Evolutionary conservation across 2,113 vertebrate genomes (phyloP), one percentile per base, ranked within the genome.

Genomic region (Amia ocellicauda): DNA sequence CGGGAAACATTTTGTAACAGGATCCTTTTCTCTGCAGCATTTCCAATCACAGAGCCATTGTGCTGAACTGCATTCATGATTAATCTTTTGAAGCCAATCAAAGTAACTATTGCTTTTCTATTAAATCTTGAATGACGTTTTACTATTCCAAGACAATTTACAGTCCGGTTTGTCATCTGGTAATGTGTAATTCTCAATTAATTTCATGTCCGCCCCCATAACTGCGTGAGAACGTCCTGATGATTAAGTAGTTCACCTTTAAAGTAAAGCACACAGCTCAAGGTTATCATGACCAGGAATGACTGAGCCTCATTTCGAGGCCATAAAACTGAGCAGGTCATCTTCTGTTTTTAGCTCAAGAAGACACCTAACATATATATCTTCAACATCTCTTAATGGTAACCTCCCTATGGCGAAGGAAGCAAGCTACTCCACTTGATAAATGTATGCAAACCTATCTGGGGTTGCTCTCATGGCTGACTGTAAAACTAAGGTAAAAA

Each of bases 61-160:
- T 45, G 26, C 60, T 41, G 56, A 43, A 40, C 59, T 57, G 36
- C 54, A 61, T 56, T 73, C 65, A 70, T 52, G 58, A 53, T 62
- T 72, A 58, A 62, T 66, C 24, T 61, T 64, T 60, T 63, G 49
- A 13, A 69, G 60, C 43, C 28, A 69, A 64, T 43, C 26, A 62
- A 20, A 40, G 24, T 60, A 58, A 40, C 42, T 23, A 49, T 69
- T 66, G 52, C 28, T n/a, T 63, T 50, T 56, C 36, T 63, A 60
- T 55, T 64, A 64, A 49, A 69, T 43, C 56, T 54, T 50, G 31
- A 52, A 26, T 49, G 55, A 60, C 43, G 14, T 42, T 58, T 36
- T 27, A 16, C 40, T 7, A 7, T 50, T 50, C 17, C 20, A 28
- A 50, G 23, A 28, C 56, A 26, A 65, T 58, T 65, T 65, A 49